A percentile compares a stretch with the other conserved stretches of the same genome.
These are phyloP conservation scores for Meda fulgida DNA, from an alignment of 2,797 vertebrate species.

Conservation along the genomic window DNA sequence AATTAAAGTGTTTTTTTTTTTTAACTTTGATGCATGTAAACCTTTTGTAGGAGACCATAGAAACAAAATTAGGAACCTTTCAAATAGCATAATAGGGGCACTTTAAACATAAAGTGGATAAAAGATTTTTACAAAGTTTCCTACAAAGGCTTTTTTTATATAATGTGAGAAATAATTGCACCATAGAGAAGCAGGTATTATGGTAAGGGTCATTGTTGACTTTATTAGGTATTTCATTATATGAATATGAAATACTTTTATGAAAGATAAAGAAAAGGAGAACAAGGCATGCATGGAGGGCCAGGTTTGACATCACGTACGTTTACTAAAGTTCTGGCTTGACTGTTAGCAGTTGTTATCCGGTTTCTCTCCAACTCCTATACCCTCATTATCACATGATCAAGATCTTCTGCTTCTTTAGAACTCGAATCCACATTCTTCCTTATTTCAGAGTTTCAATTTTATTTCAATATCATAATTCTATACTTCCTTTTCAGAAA, in stretches of 20 bases:
- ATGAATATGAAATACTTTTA: not conserved
- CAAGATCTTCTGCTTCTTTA: not conserved
- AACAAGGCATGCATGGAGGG: not conserved
- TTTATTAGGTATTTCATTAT: not conserved
- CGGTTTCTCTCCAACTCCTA: not conserved
- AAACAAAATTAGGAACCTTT: not conserved
- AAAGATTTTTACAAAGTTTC: not conserved
- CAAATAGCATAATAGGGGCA: not conserved
- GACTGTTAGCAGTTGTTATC: not conserved
- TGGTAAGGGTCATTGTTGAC: not conserved
- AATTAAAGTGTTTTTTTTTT: not conserved
- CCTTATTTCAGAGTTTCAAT: constrained; percentile 24
- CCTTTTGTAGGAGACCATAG: not conserved
- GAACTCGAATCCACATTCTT: not conserved
- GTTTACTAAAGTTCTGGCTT: constrained; percentile 1
- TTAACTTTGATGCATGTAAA: not conserved
- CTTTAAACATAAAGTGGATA: not conserved
- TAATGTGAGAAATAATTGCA: not conserved
- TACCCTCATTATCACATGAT: constrained; percentile 6
- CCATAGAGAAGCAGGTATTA: not conserved
- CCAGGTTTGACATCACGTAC: not conserved
- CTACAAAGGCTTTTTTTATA: not conserved
- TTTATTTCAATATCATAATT: not conserved
- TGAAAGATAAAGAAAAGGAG: not conserved
- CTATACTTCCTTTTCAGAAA: not conserved